phyloP scores from a whole-genome alignment of 2,113 vertebrate species.

The Jaculus jaculus region DNA sequence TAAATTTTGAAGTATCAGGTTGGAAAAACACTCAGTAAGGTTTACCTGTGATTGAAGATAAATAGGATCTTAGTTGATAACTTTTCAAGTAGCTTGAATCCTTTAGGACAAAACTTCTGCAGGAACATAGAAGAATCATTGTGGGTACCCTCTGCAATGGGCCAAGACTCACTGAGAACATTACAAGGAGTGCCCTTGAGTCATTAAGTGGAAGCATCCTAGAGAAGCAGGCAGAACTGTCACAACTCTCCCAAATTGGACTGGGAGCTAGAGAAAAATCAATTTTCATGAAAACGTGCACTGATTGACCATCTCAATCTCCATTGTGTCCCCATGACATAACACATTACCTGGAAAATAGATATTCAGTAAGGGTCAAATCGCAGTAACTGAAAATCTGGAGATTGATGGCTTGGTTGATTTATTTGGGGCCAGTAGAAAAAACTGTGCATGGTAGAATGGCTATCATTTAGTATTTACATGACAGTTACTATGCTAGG shows the following conservation, averaged over 20 bases:
- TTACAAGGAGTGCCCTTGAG: neutral
- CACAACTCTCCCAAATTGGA: neutral
- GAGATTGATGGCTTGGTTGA: too few relatives aligned
- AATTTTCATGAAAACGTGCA: neutral
- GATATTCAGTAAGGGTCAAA: neutral
- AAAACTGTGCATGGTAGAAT: neutral
- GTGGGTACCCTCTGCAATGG: neutral
- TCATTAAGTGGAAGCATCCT: neutral
- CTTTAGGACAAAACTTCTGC: neutral
- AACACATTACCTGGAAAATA: neutral
- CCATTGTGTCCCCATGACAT: neutral
- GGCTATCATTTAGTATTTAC: neutral
- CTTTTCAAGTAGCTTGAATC: neutral
- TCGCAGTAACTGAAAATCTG: neutral
- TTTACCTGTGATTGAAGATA: neutral
- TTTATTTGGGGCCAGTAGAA: neutral
- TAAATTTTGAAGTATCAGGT: slow-evolving; percentile 10
- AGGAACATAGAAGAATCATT: neutral
- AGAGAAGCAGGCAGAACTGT: neutral
- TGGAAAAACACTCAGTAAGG: neutral
- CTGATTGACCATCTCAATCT: neutral
- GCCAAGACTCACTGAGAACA: neutral
- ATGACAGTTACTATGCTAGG: neutral
- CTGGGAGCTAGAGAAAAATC: neutral
- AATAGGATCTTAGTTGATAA: neutral